Evolutionary conservation across 2,888 invertebrate genomes (phyloP).

Genomic region (Lepidonotus clava): DNA sequence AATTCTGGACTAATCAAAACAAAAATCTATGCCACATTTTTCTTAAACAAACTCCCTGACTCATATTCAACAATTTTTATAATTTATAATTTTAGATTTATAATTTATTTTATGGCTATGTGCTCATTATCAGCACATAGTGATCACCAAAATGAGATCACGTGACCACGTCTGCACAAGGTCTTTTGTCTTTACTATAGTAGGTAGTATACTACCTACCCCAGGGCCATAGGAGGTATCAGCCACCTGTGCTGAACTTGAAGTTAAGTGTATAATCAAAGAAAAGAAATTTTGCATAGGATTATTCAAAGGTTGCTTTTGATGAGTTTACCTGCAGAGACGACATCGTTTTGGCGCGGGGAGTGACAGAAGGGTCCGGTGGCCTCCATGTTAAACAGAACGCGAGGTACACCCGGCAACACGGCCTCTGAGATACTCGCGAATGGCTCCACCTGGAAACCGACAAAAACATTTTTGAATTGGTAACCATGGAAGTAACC

Average conservation of each 20-base stretch:
- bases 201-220: neutral
- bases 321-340: constrained; percentile 51
- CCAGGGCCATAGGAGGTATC: neutral
- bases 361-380: constrained; percentile 62
- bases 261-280: neutral
- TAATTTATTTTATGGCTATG: no score
- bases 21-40: no score
- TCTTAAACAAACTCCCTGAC: no score
- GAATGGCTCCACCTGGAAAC: constrained; percentile 64
- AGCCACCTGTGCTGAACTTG: neutral
- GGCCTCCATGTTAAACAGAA: constrained; percentile 64
- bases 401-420: constrained; percentile 57
- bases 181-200: no score
- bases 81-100: no score
- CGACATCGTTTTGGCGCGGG: constrained; percentile 58
- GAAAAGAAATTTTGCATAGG: neutral
- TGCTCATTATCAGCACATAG: no score
- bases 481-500: neutral
- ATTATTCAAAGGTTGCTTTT: neutral
- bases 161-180: no score
- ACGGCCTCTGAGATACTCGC: constrained; percentile 62
- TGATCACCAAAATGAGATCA: no score
- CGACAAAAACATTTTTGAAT: neutral
- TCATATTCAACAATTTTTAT: no score
- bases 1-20: no score